phyloP scores from a whole-genome alignment of 1,140 invertebrate genomes.

The Musca vetustissima region DNA sequence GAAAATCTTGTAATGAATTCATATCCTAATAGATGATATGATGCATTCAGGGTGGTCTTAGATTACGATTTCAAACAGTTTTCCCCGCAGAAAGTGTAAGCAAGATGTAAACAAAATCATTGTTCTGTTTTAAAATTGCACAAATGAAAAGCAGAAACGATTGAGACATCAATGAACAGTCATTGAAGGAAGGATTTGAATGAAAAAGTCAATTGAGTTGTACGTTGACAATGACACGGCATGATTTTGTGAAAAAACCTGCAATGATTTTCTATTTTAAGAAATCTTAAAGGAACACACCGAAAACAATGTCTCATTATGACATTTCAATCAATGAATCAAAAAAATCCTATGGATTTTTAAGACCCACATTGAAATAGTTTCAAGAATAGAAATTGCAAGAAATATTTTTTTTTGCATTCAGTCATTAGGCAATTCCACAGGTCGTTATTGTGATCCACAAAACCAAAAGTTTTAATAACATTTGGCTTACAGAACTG shows the following conservation, averaged over 20 bases:
- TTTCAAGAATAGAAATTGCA: not conserved
- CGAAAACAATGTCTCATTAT: not conserved
- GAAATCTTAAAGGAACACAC: too few relatives aligned
- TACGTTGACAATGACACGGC: not conserved
- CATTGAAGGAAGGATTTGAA: not conserved
- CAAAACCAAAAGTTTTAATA: constrained; percentile 16
- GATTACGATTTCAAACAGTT: too few relatives aligned
- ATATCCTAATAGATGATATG: too few relatives aligned
- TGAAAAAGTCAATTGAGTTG: constrained; percentile 9
- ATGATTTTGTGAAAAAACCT: not conserved
- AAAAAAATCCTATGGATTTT: not conserved
- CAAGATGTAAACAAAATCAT: too few relatives aligned
- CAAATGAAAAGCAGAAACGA: not conserved
- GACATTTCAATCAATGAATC: constrained; percentile 7
- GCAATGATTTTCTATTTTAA: constrained; percentile 10
- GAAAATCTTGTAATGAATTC: too few relatives aligned
- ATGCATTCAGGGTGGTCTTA: too few relatives aligned
- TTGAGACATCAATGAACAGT: not conserved
- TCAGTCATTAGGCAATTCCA: not conserved
- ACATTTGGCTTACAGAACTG: constrained; percentile 7
- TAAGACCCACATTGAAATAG: not conserved
- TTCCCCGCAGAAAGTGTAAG: too few relatives aligned
- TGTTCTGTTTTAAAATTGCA: too few relatives aligned
- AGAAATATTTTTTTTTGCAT: not conserved
- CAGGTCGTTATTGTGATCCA: not conserved